phyloP scores from a whole-genome alignment of 2,888 invertebrate species.

The Eristalis pertinax region DNA sequence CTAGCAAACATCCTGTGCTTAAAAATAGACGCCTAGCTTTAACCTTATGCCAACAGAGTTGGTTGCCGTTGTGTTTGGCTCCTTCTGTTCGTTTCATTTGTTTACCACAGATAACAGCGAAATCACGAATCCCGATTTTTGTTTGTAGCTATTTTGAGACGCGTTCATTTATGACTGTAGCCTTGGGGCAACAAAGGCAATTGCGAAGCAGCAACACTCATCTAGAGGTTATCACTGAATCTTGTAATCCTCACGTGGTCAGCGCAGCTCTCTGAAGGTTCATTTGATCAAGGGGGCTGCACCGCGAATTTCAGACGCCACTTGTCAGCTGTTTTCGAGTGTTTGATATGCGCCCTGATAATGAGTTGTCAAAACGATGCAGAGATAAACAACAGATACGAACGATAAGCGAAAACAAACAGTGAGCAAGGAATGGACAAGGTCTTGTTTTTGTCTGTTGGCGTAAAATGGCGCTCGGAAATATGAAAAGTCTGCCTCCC shows the following conservation, averaged over 20 bases:
- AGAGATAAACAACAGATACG: slow-evolving; percentile 35
- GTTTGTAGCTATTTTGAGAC: slow-evolving; percentile 2
- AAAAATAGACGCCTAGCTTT: slow-evolving; percentile 45
- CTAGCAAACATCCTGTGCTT: slow-evolving; percentile 54
- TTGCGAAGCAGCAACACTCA: background rate
- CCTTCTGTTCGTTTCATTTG: slow-evolving; percentile 2
- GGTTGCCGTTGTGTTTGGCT: background rate
- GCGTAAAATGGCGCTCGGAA: background rate
- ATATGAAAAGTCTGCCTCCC: background rate
- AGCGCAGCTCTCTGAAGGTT: too few species aligned
- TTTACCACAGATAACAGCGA: slow-evolving; percentile 18
- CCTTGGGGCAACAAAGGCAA: background rate
- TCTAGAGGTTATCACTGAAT: background rate
- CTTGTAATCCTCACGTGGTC: background rate
- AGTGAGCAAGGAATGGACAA: background rate
- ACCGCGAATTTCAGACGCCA: slow-evolving; percentile 17
- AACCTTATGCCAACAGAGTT: slow-evolving; percentile 14
- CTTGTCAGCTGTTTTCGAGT: slow-evolving; percentile 64
- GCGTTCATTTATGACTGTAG: background rate
- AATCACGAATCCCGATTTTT: background rate
- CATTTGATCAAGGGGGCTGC: too few species aligned
- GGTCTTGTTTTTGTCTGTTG: background rate
- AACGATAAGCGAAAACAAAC: slow-evolving; percentile 50
- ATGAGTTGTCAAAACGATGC: background rate
- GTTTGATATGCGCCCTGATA: slow-evolving; percentile 23